phyloP scores from a whole-genome alignment of 2,797 vertebrate species.

The Poecilia gillii region DNA sequence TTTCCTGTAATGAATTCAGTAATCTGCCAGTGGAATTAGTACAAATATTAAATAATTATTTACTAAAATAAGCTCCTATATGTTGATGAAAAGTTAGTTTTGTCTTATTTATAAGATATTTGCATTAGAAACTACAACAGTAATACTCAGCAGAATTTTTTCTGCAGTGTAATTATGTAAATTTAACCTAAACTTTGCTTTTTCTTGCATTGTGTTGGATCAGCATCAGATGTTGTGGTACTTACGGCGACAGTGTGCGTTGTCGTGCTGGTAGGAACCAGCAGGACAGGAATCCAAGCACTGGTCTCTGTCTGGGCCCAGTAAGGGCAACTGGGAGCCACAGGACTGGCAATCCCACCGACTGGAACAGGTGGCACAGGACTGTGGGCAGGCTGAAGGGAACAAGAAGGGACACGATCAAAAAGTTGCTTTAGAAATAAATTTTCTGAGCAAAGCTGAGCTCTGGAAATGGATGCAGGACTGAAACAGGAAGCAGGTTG shows the following conservation, averaged over 20 bases:
- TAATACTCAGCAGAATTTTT: not conserved
- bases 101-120: too few relatives aligned
- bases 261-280: slow-evolving; percentile 81
- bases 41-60: too few relatives aligned
- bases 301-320: slow-evolving; percentile 72
- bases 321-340: slow-evolving; percentile 71
- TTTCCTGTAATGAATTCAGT: too few relatives aligned
- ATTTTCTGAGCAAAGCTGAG: slow-evolving; percentile 12
- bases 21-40: too few relatives aligned
- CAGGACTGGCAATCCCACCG: slow-evolving; percentile 86
- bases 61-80: too few relatives aligned
- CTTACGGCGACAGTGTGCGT: slow-evolving; percentile 85
- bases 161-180: not conserved
- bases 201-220: not conserved
- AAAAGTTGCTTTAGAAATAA: not conserved
- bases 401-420: not conserved
- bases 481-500: not conserved
- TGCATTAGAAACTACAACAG: too few relatives aligned
- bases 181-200: not conserved
- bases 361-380: slow-evolving; percentile 84
- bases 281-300: slow-evolving; percentile 86
- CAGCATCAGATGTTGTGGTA: slow-evolving; percentile 8
- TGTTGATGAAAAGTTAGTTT: too few relatives aligned
- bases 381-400: slow-evolving; percentile 84
- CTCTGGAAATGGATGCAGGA: not conserved